These are phyloP conservation scores for Calcarius lapponicus DNA, from an alignment of 2,797 vertebrate genomes.

Conservation along the genomic window DNA sequence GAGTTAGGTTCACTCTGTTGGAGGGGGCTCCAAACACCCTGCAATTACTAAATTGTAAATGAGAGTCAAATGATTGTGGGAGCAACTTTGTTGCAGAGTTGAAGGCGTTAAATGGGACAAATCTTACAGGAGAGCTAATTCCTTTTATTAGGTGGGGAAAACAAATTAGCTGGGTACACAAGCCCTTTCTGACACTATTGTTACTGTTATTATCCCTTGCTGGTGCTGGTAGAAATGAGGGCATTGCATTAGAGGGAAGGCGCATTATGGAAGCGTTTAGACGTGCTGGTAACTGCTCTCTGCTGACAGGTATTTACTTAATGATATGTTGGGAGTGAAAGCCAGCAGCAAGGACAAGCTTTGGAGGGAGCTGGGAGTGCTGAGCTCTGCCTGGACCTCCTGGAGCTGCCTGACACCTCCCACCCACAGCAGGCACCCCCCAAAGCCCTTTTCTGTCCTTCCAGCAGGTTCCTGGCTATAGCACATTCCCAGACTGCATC, in stretches of 20 bases:
- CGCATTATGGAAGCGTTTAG: slow-evolving; percentile 30
- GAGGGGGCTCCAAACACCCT: background rate
- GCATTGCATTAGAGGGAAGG: slow-evolving; percentile 23
- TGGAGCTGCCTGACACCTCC: background rate
- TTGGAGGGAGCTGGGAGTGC: background rate
- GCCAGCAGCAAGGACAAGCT: slow-evolving; percentile 8
- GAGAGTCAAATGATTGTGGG: background rate
- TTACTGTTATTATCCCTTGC: slow-evolving; percentile 15
- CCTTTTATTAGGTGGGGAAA: slow-evolving; percentile 29
- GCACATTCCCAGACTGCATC: background rate
- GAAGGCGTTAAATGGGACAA: slow-evolving; percentile 30
- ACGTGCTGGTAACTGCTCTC: slow-evolving; percentile 51
- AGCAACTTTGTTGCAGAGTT: background rate
- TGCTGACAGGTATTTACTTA: slow-evolving; percentile 50
- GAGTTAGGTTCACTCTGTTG: background rate
- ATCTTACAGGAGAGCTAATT: slow-evolving; percentile 9
- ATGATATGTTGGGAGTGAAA: slow-evolving; percentile 37
- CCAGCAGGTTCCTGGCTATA: background rate
- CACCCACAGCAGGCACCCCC: background rate
- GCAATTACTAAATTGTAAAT: slow-evolving; percentile 21
- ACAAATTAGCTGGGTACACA: slow-evolving; percentile 39
- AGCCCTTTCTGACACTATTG: slow-evolving; percentile 27
- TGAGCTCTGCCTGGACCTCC: background rate
- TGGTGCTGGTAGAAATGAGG: slow-evolving; percentile 29
- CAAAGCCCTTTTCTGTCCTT: background rate